Base-by-base conservation (phyloP, 2,113 vertebrate genomes). In the Pterophyllum scalare region DNA sequence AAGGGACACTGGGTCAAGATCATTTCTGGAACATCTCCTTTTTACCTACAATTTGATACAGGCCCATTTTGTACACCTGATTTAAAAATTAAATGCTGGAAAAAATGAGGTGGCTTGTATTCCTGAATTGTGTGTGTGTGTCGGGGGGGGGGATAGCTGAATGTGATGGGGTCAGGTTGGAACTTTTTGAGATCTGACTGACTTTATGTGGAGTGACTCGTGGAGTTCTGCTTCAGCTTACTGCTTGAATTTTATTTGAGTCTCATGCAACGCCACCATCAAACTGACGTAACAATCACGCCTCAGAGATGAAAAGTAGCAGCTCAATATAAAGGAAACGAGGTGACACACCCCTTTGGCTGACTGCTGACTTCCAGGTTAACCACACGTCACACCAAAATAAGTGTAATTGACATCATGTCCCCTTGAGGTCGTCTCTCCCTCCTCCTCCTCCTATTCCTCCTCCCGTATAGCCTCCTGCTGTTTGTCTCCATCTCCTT, bases 361-460 rank as follows among this genome's bases (percentile, higher is more conserved):
- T 20, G 6, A 70, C 24, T 52, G 65, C 24, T 52, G 24, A 70
- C 24, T 52, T 70, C 17, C 11, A 52, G 24, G 65, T 70, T 70
- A 70, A 52, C 65, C 54, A 46, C 31, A n/a, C 38, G 52, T 33
- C 56, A n/a, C 61, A 33, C 49, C 2, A 79, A 22, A 65, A 64
- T 7, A 6, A 24, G 40, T 93, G 91, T 84, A 84, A 79, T 80
- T 59, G 14, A 59, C 59, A 20, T 3, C 4, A 3, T 59, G 49
- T 60, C 90, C 94, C 11, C 88, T 78, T 64, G 94, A 85, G 86
- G 86, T 79, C 92, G 87, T 84, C 28, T 88, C 79, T 13, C n/a
- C 60, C n/a, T 22, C 7, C 17, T 80, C 43, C 19, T 31, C 7
- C 20, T 78, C 13, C n/a, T 26, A n/a, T n/a, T 28, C 19, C 59